phyloP scores from a whole-genome alignment of 2,888 invertebrate species.

The Bombyx huttoni region DNA sequence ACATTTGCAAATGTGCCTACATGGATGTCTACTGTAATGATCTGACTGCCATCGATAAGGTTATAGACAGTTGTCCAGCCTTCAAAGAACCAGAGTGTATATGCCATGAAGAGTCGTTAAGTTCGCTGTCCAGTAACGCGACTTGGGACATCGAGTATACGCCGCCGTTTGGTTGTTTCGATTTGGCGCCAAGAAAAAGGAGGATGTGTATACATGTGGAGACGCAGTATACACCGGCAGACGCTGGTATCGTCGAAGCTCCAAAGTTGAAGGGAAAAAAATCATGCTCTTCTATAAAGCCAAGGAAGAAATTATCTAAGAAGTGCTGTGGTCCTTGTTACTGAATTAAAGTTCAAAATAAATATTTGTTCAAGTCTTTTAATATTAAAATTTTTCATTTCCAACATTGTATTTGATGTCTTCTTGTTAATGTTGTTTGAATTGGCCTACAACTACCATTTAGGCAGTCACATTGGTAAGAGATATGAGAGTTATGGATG shows the following conservation, averaged over 20 bases:
- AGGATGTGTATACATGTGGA: slow-evolving; percentile 69
- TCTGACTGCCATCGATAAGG: slow-evolving; percentile 50
- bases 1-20: slow-evolving; percentile 65
- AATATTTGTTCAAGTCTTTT: neutral
- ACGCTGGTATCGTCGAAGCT: slow-evolving; percentile 51
- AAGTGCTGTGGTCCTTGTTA: slow-evolving; percentile 24
- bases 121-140: slow-evolving; percentile 69
- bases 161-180: slow-evolving; percentile 78
- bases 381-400: too few relatives aligned
- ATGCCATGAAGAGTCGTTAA: slow-evolving; percentile 49
- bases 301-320: slow-evolving; percentile 19
- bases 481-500: too few relatives aligned
- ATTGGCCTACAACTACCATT: too few relatives aligned
- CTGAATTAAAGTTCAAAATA: slow-evolving; percentile 10
- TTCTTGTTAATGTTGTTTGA: too few relatives aligned
- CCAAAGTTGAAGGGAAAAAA: slow-evolving; percentile 31
- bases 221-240: slow-evolving; percentile 74
- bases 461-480: too few relatives aligned
- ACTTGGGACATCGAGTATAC: slow-evolving; percentile 81
- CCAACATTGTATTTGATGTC: too few relatives aligned
- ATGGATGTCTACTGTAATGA: slow-evolving; percentile 66
- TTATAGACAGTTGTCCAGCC: slow-evolving; percentile 56
- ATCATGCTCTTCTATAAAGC: slow-evolving; percentile 27
- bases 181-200: slow-evolving; percentile 64
- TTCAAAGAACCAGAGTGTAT: slow-evolving; percentile 58